Conservation (phyloP, 2,888 invertebrate genomes). For the Cheilosia vernalis region DNA sequence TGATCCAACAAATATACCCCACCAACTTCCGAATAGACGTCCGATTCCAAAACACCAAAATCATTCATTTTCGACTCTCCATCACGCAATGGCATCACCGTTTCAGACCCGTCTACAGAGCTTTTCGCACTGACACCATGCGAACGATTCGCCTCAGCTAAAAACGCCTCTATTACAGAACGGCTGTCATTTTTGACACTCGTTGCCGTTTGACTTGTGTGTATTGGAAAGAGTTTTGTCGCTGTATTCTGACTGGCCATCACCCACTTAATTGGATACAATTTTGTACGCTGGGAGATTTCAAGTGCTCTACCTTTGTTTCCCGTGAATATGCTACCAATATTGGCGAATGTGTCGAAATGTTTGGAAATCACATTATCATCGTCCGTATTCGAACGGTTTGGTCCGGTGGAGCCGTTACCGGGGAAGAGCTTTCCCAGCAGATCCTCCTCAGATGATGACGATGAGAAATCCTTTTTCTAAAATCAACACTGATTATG, state of each 20-base stretch:
- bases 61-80: slow-evolving; percentile 65
- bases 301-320: slow-evolving; percentile 70
- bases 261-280: slow-evolving; percentile 67
- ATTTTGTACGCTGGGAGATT: slow-evolving; percentile 61
- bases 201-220: slow-evolving; percentile 45
- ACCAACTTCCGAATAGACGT: slow-evolving; percentile 58
- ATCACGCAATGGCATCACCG: slow-evolving; percentile 26
- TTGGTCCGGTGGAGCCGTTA: slow-evolving; percentile 28
- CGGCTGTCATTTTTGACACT: slow-evolving; percentile 21
- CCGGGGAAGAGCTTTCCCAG: slow-evolving; percentile 34
- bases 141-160: slow-evolving; percentile 60
- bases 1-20: slow-evolving; percentile 58
- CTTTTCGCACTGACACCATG: slow-evolving; percentile 27
- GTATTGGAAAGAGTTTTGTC: slow-evolving; percentile 65
- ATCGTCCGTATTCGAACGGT: slow-evolving; percentile 43
- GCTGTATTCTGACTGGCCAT: slow-evolving; percentile 60
- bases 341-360: slow-evolving; percentile 62
- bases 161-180: slow-evolving; percentile 30
- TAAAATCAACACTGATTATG: slow-evolving; percentile 12
- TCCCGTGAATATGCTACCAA: slow-evolving; percentile 64
- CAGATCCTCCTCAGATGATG: slow-evolving; percentile 53
- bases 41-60: slow-evolving; percentile 69
- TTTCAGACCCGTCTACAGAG: slow-evolving; percentile 20
- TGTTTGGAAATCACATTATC: slow-evolving; percentile 58
- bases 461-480: slow-evolving; percentile 38